Base-by-base conservation (phyloP, 2,113 vertebrate genomes). In the Sceloporus undulatus region DNA sequence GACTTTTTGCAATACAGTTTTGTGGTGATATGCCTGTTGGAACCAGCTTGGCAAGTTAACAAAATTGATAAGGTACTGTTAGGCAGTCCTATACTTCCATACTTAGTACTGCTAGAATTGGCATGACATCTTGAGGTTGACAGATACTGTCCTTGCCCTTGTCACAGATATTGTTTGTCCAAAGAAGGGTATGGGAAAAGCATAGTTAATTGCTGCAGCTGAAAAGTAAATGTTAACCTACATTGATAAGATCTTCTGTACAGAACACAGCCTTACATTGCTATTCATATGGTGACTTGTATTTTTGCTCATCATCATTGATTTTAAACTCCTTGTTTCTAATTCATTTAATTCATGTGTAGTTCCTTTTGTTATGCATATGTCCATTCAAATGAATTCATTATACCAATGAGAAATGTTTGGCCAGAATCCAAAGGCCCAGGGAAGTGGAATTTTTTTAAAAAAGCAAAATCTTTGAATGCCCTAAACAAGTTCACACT, bases 11-110 rank as follows among this genome's bases (percentile, higher is more conserved):
- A 92, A 10, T 82, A 34, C 4, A 38, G 19, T 52, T 89, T 62
- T 88, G 79, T 90, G 81, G 88, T 91, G 85, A 77, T 85, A 85
- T 77, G 84, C 87, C 79, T 79, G 4, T 0, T 87, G 88, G 59
- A 83, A 82, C 68, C 76, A 74, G 68, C 1, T 76, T 19, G 29
- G 65, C 0, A 0, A 56, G 80, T 86, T 85, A 5, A 1, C 86
- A 82, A 16, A 48, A 70, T 25, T 1, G 3, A 18, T 71, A 83
- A 62, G 42, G 80, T 54, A 85, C 83, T 84, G 0, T 21, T 66
- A 2, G 59, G 70, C 29, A 4, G 34, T 52, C 83, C 85, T 62
- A 38, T 73, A 90, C 88, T 87, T 90, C 68, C 1, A 75, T 56
- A 19, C 38, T 85, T 77, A 78, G 75, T 0, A 0, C 81, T 79